Evolutionary conservation across 2,888 invertebrate species (phyloP), one percentile per base, ranked within the genome.

Genomic region (Hesperia comma): DNA sequence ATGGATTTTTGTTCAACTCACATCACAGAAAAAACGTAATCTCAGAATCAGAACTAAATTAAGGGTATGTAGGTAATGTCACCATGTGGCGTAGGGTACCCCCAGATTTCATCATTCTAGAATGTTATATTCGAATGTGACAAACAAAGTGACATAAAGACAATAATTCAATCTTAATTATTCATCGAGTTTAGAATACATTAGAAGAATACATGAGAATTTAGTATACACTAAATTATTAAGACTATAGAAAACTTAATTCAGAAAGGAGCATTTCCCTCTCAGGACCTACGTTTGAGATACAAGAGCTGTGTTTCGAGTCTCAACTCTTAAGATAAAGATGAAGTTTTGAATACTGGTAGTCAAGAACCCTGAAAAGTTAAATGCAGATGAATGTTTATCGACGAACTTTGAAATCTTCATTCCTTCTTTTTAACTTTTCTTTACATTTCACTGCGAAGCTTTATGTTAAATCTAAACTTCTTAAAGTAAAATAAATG

Each of bases 341-440:
- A 72, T 69, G 68, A 71, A 70, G 69, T 72, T 72, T 68, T 64
- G 68, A 68, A 67, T 68, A 67, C 68, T 67, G 70, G 69, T 69
- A 69, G 68, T 67, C 69, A 69, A 70, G 69, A 68, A 69, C 70
- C 71, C 69, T 71, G 72, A 66, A 63, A 68, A 71, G 69, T 70
- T 69, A 69, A 69, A 70, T 67, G 67, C 63, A 64, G 69, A 57
- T 66, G 70, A 69, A 69, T 67, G 70, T 69, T 67, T 69, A 69
- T 66, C 61, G 67, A 67, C 63, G 58, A 69, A 69, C 63, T 69
- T 69, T 61, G 67, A 55, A 63, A 66, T 67, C 60, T 61, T 69
- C 58, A 51, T 60, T 60, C 61, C 49, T 67, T 19, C 26, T 51
- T 61, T 17, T 66, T 62, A 62, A 54, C 53, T 58, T 49, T 60